A percentile compares a stretch with the other conserved stretches of the same genome.
These are phyloP conservation scores for Dolichallabes microphthalmus DNA, from an alignment of 2,113 vertebrate species.

Conservation along the genomic window DNA sequence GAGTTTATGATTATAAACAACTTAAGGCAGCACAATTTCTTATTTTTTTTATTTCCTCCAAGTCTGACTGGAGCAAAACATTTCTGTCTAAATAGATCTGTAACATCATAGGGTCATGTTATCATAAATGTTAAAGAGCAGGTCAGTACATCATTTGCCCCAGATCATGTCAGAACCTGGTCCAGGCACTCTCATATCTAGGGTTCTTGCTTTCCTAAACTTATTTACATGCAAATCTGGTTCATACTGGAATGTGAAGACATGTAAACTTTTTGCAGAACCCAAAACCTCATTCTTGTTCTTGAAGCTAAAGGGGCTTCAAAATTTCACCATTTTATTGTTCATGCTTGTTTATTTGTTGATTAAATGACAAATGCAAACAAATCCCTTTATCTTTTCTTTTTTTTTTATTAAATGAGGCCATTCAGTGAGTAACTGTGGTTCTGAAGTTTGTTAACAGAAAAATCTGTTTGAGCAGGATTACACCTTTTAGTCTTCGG, in stretches of 20 bases:
- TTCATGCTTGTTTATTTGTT: background rate
- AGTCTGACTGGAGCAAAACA: background rate
- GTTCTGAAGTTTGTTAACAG: background rate
- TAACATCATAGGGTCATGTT: background rate
- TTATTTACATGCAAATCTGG: background rate
- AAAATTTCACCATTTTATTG: background rate
- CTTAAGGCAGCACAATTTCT: background rate
- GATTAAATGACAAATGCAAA: background rate
- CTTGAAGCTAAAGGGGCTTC: background rate
- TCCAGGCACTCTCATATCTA: background rate
- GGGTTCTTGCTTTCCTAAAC: background rate
- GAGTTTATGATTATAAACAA: too few species aligned
- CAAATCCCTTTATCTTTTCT: background rate
- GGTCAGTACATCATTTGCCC: background rate
- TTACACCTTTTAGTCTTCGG: background rate
- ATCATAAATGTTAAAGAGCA: background rate
- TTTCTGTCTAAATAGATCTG: background rate
- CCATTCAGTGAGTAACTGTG: background rate
- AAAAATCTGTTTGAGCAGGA: background rate
- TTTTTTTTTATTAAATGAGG: background rate
- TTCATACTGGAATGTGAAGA: background rate
- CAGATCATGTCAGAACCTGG: background rate
- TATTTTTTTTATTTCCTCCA: background rate
- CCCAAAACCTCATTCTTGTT: background rate
- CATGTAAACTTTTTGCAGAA: background rate